phyloP scores from a whole-genome alignment of 1,140 invertebrate genomes.

The Bombus soroeensis region DNA sequence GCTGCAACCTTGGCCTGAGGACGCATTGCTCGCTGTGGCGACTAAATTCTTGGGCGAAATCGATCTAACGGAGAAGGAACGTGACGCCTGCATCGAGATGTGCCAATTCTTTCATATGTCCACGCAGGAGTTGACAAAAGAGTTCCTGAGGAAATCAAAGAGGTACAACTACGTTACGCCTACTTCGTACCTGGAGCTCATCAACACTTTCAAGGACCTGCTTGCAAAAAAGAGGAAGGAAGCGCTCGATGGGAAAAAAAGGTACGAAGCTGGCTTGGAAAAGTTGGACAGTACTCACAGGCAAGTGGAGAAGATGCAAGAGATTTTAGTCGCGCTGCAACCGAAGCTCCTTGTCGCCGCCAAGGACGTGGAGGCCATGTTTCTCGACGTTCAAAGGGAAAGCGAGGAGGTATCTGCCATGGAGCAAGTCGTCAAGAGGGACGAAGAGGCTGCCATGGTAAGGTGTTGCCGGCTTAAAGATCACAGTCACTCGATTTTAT shows the following conservation, averaged over 20 bases:
- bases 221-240: conserved; percentile 89
- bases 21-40: conserved; percentile 97
- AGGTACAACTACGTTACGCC: conserved; percentile 96
- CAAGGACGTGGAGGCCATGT: conserved; percentile 90
- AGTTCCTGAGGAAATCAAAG: conserved; percentile 87
- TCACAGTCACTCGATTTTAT: conserved; percentile 14
- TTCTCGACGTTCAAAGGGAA: conserved; percentile 91
- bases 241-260: conserved; percentile 85
- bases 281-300: conserved; percentile 93
- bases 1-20: conserved; percentile 97
- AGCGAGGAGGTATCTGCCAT: conserved; percentile 92
- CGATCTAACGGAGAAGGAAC: conserved; percentile 88
- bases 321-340: conserved; percentile 91
- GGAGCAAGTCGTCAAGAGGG: conserved; percentile 86
- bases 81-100: conserved; percentile 90
- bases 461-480: conserved; percentile 61
- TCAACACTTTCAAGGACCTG: conserved; percentile 93
- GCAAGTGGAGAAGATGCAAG: conserved; percentile 93
- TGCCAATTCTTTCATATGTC: conserved; percentile 96
- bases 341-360: conserved; percentile 94
- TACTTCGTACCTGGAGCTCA: conserved; percentile 96
- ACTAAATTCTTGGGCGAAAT: conserved; percentile 93
- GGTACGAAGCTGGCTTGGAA: conserved; percentile 93
- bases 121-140: conserved; percentile 89
- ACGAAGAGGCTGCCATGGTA: conserved; percentile 87